Conservation (phyloP, 1,140 invertebrate species). For the Brachionus plicatilis region DNA sequence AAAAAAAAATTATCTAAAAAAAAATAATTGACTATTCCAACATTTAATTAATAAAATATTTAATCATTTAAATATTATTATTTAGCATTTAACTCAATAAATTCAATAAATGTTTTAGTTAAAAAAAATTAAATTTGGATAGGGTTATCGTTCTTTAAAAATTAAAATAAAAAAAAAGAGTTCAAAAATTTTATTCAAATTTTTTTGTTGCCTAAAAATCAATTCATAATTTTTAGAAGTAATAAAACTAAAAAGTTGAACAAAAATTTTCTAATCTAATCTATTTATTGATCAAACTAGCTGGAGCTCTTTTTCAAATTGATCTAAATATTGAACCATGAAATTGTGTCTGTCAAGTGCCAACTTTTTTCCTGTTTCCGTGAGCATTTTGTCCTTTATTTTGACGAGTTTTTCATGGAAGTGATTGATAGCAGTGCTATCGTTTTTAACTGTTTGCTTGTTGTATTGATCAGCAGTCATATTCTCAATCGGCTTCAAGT, state of each 20-base stretch:
- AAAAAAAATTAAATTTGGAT: no score
- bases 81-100: no score
- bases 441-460: conserved; percentile 32
- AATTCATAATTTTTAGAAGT: no score
- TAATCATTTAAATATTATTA: no score
- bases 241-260: no score
- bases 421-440: conserved; percentile 34
- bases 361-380: neutral
- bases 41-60: no score
- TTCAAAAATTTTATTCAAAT: neutral
- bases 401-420: conserved; percentile 25
- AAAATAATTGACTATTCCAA: no score
- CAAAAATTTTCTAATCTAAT: neutral
- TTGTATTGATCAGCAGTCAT: conserved; percentile 39
- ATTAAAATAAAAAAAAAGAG: neutral
- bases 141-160: no score
- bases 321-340: conserved; percentile 4
- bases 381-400: conserved; percentile 33
- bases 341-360: conserved; percentile 11
- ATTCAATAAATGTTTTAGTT: no score
- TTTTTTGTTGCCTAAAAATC: no score
- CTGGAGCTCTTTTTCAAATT: neutral
- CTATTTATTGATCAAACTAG: neutral
- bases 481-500: neutral
- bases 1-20: no score